Evolutionary conservation across 2,113 vertebrate genomes (phyloP).

Genomic region (Stomatorhinus ivindoensis): DNA sequence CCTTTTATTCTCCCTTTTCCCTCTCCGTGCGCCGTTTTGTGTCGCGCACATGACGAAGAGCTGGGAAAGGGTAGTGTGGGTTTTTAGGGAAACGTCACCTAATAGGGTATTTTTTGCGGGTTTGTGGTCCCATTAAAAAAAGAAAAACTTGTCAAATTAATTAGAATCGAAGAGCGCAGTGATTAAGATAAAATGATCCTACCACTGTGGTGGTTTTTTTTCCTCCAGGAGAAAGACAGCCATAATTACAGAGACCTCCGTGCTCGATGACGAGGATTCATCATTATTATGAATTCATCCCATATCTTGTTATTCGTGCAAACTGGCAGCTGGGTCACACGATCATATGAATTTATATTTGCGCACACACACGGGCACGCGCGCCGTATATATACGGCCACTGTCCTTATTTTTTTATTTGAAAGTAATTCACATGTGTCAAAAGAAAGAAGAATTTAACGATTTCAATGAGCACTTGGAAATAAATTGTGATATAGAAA

Average conservation of each 20-base stretch:
- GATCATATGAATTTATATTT: conserved; percentile 3
- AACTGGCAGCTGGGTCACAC: neutral
- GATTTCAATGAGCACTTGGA: neutral
- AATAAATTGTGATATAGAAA: neutral
- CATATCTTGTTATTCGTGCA: neutral
- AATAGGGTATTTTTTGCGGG: conserved; percentile 53
- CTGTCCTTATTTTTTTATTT: neutral
- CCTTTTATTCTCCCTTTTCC: conserved; percentile 28
- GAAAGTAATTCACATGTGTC: conserved; percentile 3
- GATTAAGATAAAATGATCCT: conserved; percentile 63
- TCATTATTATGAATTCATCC: conserved; percentile 36
- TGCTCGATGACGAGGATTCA: conserved; percentile 45
- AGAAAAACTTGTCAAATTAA: conserved; percentile 63
- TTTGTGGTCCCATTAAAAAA: conserved; percentile 28
- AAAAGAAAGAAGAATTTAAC: neutral
- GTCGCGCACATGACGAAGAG: conserved; percentile 35
- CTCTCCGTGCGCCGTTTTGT: conserved; percentile 13
- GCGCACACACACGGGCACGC: neutral
- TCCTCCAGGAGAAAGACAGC: conserved; percentile 46
- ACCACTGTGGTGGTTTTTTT: conserved; percentile 22
- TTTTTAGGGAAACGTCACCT: conserved; percentile 41
- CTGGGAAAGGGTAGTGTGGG: conserved; percentile 33
- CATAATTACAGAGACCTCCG: conserved; percentile 56
- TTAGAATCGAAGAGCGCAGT: conserved; percentile 56
- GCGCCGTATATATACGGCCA: neutral